Conservation (phyloP, 92 coral and sea anemone genomes). For the Blastomussa wellsi region DNA sequence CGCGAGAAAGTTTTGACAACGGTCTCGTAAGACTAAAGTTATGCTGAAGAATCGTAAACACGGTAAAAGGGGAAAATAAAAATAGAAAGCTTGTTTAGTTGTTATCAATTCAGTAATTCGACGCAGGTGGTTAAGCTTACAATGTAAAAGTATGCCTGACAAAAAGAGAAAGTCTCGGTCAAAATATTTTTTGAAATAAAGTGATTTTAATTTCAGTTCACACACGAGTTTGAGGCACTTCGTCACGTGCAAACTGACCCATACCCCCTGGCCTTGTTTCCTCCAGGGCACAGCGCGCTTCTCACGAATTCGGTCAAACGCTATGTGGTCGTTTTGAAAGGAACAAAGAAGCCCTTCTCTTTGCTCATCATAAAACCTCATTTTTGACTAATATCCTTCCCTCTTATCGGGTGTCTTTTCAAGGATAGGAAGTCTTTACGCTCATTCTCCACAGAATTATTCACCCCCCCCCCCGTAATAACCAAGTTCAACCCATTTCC, state of each 20-base stretch:
- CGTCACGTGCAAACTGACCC: background rate
- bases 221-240: background rate
- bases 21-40: background rate
- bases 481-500: background rate
- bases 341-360: background rate
- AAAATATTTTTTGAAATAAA: background rate
- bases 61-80: background rate
- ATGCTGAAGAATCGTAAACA: background rate
- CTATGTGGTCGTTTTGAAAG: background rate
- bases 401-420: background rate
- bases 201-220: background rate
- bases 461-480: background rate
- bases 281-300: background rate
- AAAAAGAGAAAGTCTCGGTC: background rate
- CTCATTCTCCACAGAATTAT: slow-evolving; percentile 2
- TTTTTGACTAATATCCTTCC: background rate
- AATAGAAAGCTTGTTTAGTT: slow-evolving; percentile 22
- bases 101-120: slow-evolving; percentile 16
- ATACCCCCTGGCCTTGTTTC: background rate
- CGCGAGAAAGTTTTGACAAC: slow-evolving; percentile 13
- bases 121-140: slow-evolving; percentile 20
- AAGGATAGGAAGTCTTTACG: background rate
- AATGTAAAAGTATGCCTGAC: background rate
- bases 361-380: background rate
- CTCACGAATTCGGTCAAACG: slow-evolving; percentile 1